Evolutionary conservation across 2,797 vertebrate genomes (phyloP).

Genomic region (Choloepus didactylus): DNA sequence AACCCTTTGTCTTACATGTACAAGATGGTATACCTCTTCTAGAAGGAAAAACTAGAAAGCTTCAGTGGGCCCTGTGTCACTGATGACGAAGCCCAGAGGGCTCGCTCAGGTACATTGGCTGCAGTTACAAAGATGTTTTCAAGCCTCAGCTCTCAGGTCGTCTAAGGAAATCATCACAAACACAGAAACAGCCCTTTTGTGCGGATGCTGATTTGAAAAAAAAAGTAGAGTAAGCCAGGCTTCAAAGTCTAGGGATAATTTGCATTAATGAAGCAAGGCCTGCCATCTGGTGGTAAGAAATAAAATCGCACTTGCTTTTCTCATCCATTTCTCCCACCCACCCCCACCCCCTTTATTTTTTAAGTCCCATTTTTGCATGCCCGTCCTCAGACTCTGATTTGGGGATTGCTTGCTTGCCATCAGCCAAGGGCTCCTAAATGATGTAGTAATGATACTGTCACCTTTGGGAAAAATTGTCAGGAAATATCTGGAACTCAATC

Average conservation of each 20-base stretch:
- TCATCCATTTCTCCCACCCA: background rate
- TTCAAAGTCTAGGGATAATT: background rate
- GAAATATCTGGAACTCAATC: background rate
- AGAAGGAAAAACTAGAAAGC: background rate
- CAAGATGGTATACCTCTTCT: background rate
- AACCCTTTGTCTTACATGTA: background rate
- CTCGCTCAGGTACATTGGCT: background rate
- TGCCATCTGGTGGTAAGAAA: conserved; percentile 79
- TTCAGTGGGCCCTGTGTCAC: background rate
- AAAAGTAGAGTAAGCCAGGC: background rate
- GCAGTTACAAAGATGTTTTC: conserved; percentile 17
- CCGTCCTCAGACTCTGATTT: background rate
- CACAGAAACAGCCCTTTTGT: background rate
- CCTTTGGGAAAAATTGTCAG: background rate
- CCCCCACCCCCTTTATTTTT: background rate
- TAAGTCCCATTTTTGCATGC: background rate
- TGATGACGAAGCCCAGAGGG: background rate
- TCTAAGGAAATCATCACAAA: background rate
- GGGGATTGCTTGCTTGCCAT: background rate
- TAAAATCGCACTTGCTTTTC: conserved; percentile 41
- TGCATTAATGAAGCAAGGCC: conserved; percentile 40
- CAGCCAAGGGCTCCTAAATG: background rate
- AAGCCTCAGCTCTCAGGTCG: background rate
- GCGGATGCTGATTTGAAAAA: background rate
- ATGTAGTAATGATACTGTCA: background rate